Evolutionary conservation across 2,797 vertebrate genomes (phyloP).

Genomic region (Pseudochirops corinnae): DNA sequence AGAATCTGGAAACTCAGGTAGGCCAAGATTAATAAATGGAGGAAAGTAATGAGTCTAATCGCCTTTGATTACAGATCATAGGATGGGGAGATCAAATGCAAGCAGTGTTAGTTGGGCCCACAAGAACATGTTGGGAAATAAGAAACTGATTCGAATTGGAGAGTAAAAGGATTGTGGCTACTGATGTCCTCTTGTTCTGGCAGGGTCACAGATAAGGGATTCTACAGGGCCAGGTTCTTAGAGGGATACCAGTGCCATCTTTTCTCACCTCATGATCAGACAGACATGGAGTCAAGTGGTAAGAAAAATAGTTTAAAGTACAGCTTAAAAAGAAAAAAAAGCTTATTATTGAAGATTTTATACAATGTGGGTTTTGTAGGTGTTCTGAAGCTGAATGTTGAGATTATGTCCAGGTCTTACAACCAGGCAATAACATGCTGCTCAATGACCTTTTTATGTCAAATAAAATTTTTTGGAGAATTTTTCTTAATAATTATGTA

Average conservation of each 20-base stretch:
- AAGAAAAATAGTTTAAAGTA: background rate
- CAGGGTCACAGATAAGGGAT: background rate
- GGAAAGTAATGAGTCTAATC: background rate
- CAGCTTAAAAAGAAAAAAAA: background rate
- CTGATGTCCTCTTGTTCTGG: background rate
- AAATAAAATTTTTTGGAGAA: background rate
- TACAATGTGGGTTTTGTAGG: background rate
- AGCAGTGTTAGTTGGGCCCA: background rate
- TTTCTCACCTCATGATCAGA: background rate
- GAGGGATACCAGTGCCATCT: background rate
- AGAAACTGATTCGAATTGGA: background rate
- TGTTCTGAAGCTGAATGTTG: background rate
- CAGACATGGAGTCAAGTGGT: background rate
- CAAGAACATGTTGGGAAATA: background rate
- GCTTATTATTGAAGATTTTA: background rate
- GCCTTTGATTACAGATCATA: background rate
- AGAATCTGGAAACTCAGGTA: constrained; percentile 7
- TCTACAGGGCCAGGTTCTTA: background rate
- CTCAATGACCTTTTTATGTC: background rate
- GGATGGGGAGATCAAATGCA: background rate
- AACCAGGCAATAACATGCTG: too few species aligned
- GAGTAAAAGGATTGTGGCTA: background rate
- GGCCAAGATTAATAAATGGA: background rate
- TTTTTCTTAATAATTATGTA: background rate
- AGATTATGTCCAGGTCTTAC: background rate